These are phyloP conservation scores for Oxyruncus cristatus DNA, from an alignment of 2,113 vertebrate species.

Conservation along the genomic window DNA sequence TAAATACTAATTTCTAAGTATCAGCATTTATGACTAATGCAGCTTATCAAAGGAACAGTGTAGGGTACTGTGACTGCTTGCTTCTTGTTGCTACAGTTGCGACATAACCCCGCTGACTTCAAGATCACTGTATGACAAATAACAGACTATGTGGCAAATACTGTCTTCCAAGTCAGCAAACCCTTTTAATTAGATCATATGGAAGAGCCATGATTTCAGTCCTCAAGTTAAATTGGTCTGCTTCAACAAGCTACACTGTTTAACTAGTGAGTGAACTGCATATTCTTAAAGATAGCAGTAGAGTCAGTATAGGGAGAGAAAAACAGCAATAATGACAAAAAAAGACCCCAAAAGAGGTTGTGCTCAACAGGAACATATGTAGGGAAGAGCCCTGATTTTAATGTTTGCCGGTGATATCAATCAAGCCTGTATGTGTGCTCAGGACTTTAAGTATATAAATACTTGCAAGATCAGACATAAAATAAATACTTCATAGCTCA, in stretches of 20 bases:
- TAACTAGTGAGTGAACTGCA: neutral
- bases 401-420: neutral
- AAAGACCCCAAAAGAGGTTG: neutral
- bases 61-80: neutral
- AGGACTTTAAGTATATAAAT: neutral
- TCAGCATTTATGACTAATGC: neutral
- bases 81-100: neutral
- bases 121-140: neutral
- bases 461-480: neutral
- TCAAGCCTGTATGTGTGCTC: neutral
- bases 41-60: neutral
- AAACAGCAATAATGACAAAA: neutral
- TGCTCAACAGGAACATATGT: neutral
- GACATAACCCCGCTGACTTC: neutral
- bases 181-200: neutral
- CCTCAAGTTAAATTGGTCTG: neutral
- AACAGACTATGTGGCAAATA: neutral
- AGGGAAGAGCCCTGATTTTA: neutral
- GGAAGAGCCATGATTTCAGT: neutral
- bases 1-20: slow-evolving; percentile 3
- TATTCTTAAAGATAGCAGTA: neutral
- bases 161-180: neutral
- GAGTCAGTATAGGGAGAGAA: neutral
- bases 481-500: neutral
- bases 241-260: neutral